Conservation (phyloP, 2,113 vertebrate species). For the mouse (Mus musculus) region DNA sequence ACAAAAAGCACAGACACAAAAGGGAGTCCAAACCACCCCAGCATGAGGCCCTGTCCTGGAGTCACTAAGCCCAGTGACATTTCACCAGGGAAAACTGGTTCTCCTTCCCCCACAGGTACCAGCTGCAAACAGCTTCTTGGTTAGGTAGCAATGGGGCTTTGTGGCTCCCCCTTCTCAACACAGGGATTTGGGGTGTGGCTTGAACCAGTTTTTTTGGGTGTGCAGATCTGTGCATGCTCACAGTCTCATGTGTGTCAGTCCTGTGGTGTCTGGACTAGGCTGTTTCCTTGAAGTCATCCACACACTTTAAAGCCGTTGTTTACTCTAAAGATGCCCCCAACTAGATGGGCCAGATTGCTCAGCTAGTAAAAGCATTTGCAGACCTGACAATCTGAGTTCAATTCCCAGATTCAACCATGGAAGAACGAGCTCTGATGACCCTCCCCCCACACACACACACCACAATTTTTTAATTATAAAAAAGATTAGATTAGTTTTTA, state of each 20-base stretch:
- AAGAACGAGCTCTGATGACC: no score
- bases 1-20: background rate
- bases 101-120: background rate
- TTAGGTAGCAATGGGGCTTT: background rate
- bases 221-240: no score
- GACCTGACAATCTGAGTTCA: no score
- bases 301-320: background rate
- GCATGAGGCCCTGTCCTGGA: background rate
- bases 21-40: background rate
- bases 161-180: background rate
- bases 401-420: background rate
- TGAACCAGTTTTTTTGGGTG: no score
- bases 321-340: no score
- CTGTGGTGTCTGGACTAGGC: background rate
- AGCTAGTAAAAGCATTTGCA: background rate
- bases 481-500: background rate
- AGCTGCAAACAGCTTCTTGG: background rate
- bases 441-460: no score
- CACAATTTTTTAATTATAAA: no score
- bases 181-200: background rate
- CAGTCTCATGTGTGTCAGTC: background rate
- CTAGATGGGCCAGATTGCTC: background rate
- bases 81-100: background rate
- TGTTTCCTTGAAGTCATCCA: background rate
- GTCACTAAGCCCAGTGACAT: background rate